Evolutionary conservation across 2,888 invertebrate species (phyloP), one percentile per base, ranked within the genome.

Genomic region (Iphiclides podalirius): DNA sequence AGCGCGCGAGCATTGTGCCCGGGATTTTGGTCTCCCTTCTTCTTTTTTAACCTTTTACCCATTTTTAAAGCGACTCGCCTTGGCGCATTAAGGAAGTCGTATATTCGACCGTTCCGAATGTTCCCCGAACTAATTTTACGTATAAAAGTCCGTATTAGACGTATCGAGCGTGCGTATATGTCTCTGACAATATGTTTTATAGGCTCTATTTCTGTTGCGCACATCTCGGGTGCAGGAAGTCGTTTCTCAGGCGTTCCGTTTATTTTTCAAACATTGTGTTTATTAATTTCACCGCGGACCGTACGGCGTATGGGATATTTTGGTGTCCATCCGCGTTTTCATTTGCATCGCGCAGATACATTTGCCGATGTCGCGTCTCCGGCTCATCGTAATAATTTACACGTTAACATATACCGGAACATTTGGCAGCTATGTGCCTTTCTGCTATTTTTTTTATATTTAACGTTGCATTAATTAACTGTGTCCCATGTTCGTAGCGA

Each of bases 71-170:
- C 47, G 23, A 37, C 39, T 36, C 50, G 50, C 50, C 44, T 33
- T 56, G 59, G 61, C 55, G 57, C 54, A 57, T 58, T 60, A 63
- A 83, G 86, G 85, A 86, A 86, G 86, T 79, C 75, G 70, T 83
- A 78, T 70, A 65, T 71, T 65, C 63, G 58, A 64, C 57, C 64
- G 61, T 66, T 65, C 56, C 54, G 58, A 66, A 61, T 66, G 66
- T 79, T 80, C 79, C 60, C 57, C 64, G 81, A 83, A 85, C 79
- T 77, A 79, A 82, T 83, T 81, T 79, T 72, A 67, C 71, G 69
- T 66, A 78, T 78, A 76, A 76, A 75, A 77, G n/a, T n/a, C 73
- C 68, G 72, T 76, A 72, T 73, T 70, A 67, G 69, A 66, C 64
- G 54, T 56, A 66, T 67, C 66, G 72, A n/a, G n/a, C 59, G 55